Conservation (phyloP, 2,113 vertebrate species). For the Lophura nycthemera region DNA sequence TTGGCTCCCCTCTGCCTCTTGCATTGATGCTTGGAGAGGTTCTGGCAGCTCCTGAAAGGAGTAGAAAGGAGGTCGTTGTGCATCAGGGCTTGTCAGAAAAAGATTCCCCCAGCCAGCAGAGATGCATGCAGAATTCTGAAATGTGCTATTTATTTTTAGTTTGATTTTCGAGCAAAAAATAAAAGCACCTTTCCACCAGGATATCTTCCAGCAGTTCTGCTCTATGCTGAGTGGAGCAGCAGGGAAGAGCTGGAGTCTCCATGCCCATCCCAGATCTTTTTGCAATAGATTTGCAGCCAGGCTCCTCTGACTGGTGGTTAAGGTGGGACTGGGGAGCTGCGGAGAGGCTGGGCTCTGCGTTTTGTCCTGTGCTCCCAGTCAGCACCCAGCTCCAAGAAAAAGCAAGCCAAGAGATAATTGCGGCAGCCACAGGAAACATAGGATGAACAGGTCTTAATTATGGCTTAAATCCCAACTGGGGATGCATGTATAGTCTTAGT, state of each 20-base stretch:
- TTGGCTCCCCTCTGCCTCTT: neutral
- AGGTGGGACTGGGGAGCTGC: neutral
- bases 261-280: neutral
- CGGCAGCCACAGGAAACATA: neutral
- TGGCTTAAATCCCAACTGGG: neutral
- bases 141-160: neutral
- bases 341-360: neutral
- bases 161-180: neutral
- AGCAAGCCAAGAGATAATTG: neutral
- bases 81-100: neutral
- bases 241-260: neutral
- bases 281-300: neutral
- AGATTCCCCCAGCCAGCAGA: neutral
- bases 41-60: neutral
- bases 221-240: neutral
- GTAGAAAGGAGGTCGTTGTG: neutral
- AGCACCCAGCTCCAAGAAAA: neutral
- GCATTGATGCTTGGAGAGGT: accelerated
- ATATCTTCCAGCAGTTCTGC: neutral
- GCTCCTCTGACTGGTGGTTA: neutral
- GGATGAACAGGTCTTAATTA: neutral
- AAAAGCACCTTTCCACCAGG: neutral
- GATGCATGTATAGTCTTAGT: neutral
- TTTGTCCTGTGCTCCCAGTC: neutral
- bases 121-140: neutral